phyloP scores from a whole-genome alignment of 2,797 vertebrate genomes.

The Enteromius mattozi region DNA sequence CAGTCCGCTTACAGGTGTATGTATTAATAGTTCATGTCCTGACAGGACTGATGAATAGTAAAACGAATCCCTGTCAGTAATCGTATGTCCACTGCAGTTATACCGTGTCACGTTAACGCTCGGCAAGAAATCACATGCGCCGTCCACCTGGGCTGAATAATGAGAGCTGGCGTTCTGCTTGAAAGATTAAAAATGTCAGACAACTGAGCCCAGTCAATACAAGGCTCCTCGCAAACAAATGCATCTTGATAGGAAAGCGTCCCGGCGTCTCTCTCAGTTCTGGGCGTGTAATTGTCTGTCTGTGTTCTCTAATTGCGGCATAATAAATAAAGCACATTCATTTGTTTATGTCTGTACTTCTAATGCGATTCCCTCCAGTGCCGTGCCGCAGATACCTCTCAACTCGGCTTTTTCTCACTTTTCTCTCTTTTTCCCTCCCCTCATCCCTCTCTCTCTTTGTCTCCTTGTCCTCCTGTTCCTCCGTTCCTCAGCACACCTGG shows the following conservation, averaged over 20 bases:
- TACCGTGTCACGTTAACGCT: conserved; percentile 29
- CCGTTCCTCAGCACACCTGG: conserved; percentile 57
- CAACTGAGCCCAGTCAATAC: conserved; percentile 54
- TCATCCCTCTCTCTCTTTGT: conserved; percentile 34
- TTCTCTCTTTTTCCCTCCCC: conserved; percentile 22
- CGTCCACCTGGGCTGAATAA: conserved; percentile 50
- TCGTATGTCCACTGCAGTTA: conserved; percentile 32
- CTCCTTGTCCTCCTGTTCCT: conserved; percentile 41
- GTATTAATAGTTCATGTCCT: neutral
- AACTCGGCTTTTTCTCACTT: conserved; percentile 6
- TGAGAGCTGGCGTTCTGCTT: conserved; percentile 50
- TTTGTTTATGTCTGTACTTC: conserved; percentile 57
- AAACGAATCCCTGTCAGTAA: conserved; percentile 48
- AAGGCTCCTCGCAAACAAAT: conserved; percentile 46
- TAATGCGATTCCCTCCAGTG: conserved; percentile 56
- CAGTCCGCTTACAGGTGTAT: neutral
- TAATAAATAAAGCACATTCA: conserved; percentile 60
- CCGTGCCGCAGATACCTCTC: conserved; percentile 30
- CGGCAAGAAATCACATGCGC: conserved; percentile 11
- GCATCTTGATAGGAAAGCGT: conserved; percentile 27
- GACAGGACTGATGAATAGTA: neutral
- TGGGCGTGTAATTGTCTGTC: conserved; percentile 55
- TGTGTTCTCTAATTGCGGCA: conserved; percentile 61
- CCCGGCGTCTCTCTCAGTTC: conserved; percentile 36
- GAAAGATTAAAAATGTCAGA: conserved; percentile 50